Evolutionary conservation across 2,797 vertebrate species (phyloP).

Genomic region (Lerista edwardsae): DNA sequence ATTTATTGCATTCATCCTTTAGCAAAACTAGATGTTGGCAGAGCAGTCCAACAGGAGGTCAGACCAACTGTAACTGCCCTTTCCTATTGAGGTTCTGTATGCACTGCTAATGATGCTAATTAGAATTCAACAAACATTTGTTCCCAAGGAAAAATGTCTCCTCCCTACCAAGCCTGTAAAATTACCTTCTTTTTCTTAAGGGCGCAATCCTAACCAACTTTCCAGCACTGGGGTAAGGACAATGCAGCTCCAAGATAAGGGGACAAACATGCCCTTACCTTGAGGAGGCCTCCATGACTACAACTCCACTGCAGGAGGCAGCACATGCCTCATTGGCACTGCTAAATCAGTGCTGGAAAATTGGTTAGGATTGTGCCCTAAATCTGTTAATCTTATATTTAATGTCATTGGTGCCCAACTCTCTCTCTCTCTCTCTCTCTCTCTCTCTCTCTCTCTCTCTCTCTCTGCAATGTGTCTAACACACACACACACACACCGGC

Average conservation of each 20-base stretch:
- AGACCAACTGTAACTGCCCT: constrained; percentile 66
- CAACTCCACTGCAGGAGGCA: too few relatives aligned
- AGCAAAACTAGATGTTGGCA: constrained; percentile 72
- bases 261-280: too few relatives aligned
- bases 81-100: constrained; percentile 64
- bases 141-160: constrained; percentile 59
- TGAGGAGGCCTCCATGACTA: too few relatives aligned
- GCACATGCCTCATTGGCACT: too few relatives aligned
- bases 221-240: too few relatives aligned
- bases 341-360: too few relatives aligned
- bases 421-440: neutral
- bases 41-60: constrained; percentile 66
- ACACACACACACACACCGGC: neutral
- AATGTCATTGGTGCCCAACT: constrained; percentile 20
- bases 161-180: constrained; percentile 56
- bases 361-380: too few relatives aligned
- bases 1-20: constrained; percentile 60
- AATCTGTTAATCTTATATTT: constrained; percentile 59
- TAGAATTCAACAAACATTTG: constrained; percentile 67
- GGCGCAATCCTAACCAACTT: too few relatives aligned
- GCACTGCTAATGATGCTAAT: constrained; percentile 63
- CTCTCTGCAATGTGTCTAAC: too few relatives aligned
- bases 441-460: neutral
- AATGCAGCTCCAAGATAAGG: too few relatives aligned
- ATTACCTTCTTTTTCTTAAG: constrained; percentile 21